A percentile compares a stretch with the other conserved stretches of the same genome.
Evolutionary conservation across 2,113 vertebrate genomes (phyloP).

Genomic region (Lutjanus erythropterus): DNA sequence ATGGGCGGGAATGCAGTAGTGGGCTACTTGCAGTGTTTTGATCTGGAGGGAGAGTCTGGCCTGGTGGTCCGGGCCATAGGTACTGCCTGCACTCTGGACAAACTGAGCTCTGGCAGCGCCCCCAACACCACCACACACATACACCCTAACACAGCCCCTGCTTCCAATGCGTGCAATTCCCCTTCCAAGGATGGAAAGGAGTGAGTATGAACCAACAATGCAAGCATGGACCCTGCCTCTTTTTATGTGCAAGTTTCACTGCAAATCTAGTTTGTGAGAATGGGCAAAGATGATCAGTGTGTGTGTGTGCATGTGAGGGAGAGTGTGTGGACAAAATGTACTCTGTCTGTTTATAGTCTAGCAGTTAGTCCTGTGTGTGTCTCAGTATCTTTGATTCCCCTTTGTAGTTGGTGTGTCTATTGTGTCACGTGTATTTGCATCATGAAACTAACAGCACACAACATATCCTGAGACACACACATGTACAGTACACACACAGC

Average conservation of each 20-base stretch:
- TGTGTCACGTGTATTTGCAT: slow-evolving; percentile 48
- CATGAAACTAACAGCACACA: slow-evolving; percentile 59
- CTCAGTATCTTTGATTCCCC: slow-evolving; percentile 64
- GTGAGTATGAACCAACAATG: slow-evolving; percentile 90
- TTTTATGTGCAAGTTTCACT: slow-evolving; percentile 53
- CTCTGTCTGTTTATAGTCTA: slow-evolving; percentile 35
- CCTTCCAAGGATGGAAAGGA: slow-evolving; percentile 98
- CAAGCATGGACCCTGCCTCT: slow-evolving; percentile 56
- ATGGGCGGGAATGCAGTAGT: slow-evolving; percentile 99
- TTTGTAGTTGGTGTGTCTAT: slow-evolving; percentile 48
- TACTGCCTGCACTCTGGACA: slow-evolving; percentile 97
- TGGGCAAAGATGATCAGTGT: slow-evolving; percentile 7
- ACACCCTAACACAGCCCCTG: slow-evolving; percentile 77
- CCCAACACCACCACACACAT: slow-evolving; percentile 85
- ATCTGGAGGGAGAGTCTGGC: slow-evolving; percentile 97
- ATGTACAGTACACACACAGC: slow-evolving; percentile 63
- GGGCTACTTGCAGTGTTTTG: slow-evolving; percentile 98
- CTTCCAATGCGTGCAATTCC: slow-evolving; percentile 91
- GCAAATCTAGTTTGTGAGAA: slow-evolving; percentile 41
- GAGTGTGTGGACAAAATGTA: slow-evolving; percentile 30
- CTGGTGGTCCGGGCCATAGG: slow-evolving; percentile 98
- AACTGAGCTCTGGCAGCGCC: slow-evolving; percentile 87
- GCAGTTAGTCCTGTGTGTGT: slow-evolving; percentile 70
- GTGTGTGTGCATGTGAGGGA: slow-evolving; percentile 63
- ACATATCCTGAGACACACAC: slow-evolving; percentile 79